Percentiles rank a stretch among this genome's conserved stretches.
Conservation (phyloP, 2,113 vertebrate genomes). For the Dipodomys ordii region DNA sequence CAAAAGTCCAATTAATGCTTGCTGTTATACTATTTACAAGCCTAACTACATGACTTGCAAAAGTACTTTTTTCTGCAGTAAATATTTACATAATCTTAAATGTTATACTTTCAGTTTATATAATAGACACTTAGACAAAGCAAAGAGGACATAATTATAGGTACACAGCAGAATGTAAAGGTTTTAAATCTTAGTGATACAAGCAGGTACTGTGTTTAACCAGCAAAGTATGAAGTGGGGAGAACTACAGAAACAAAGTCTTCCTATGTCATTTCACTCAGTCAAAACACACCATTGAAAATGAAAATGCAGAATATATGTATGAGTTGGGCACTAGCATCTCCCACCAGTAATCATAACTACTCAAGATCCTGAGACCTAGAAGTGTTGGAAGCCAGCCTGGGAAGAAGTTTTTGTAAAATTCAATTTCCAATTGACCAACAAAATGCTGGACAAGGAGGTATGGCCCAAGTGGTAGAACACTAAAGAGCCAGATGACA, state of each 20-base stretch:
- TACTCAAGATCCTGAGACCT: too few relatives aligned
- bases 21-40: background rate
- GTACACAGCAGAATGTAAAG: background rate
- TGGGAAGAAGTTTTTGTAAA: too few relatives aligned
- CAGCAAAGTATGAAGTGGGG: background rate
- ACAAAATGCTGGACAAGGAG: too few relatives aligned
- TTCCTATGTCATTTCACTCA: background rate
- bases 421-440: too few relatives aligned
- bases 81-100: background rate
- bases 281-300: background rate
- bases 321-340: background rate
- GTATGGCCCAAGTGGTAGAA: too few relatives aligned
- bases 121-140: background rate
- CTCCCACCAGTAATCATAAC: too few relatives aligned
- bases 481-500: too few relatives aligned
- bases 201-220: background rate
- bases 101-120: background rate
- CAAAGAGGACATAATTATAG: background rate
- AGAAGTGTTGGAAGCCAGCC: too few relatives aligned
- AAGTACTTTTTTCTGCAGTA: background rate
- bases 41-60: background rate
- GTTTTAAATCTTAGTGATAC: background rate
- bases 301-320: background rate
- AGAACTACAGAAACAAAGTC: background rate
- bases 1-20: fast-evolving